Evolutionary conservation across 1,140 invertebrate species (phyloP), one percentile per base, ranked within the genome.

Genomic region (Ostrea denselamellosa): DNA sequence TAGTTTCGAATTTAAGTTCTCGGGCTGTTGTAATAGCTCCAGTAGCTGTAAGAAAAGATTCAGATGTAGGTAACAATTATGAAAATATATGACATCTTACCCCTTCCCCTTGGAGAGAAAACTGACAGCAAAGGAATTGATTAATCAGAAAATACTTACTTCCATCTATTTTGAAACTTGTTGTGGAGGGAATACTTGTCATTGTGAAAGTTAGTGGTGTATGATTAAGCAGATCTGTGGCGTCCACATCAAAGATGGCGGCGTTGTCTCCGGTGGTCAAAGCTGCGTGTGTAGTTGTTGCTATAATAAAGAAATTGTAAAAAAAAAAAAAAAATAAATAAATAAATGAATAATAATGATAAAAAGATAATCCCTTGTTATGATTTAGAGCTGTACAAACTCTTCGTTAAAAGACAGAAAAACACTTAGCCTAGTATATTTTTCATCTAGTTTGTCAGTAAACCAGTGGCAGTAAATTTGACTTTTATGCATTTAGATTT

Each of bases 1-100:
- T 71, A 17, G 82, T 85, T 58, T 89, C 85, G 52, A 25, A 52
- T 22, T 56, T 89, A 52, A 89, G 83, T 34, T 89, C 77, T 10
- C 85, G 34, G 12, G 34, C 62, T 19, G 85, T 86, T 58, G 85
- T 89, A 12, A 89, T 81, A 19, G 17, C 58, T 0, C 88, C 88
- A n/a, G 77, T 86, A 0, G 81, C 88, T 89, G 65, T 34, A 85
- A 86, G 19, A 22, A 83, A 83, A 19, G 44, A 52, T 7, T 14
- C 9, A 83, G 4, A 83, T 19, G n/a, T 0, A 17, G 8, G 17
- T 14, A n/a, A 19, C 9, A 4, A 83, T 54, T 10, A 83, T 51
- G 22, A 34, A 28, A 71, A 14, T 71, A 17, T 58, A 58, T n/a
- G n/a, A n/a, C 19, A 9, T 17, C 56, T 17, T 4, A 12, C 12